Evolutionary conservation across 64 coral and sea anemone species (phyloP).

Genomic region (Pocillopora verrucosa): DNA sequence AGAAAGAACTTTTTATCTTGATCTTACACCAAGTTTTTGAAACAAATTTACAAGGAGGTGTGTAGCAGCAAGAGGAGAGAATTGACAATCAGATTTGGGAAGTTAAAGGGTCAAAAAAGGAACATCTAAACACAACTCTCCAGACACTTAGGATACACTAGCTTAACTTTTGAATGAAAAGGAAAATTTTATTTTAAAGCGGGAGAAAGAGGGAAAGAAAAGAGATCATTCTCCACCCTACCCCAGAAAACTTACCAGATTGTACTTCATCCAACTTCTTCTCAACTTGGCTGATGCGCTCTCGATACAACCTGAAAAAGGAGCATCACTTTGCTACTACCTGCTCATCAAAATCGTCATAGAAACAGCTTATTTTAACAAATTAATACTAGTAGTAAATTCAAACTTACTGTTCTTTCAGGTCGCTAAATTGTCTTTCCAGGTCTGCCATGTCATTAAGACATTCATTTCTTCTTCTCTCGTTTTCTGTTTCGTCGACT

Average conservation of each 20-base stretch:
- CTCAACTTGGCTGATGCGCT: constrained; percentile 92
- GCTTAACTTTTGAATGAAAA: no score
- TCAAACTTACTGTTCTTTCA: constrained; percentile 95
- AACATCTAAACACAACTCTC: no score
- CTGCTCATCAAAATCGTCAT: neutral
- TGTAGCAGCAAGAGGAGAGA: no score
- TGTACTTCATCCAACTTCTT: constrained; percentile 92
- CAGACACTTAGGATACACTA: no score
- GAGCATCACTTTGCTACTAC: neutral
- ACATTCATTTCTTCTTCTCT: constrained; percentile 90
- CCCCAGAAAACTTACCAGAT: constrained; percentile 38
- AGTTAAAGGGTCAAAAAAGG: no score
- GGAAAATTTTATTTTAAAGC: no score
- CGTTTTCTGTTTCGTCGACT: constrained; percentile 99
- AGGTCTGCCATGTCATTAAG: constrained; percentile 94
- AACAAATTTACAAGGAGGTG: no score
- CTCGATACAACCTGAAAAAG: constrained; percentile 79
- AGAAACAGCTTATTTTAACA: neutral
- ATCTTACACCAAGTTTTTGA: no score
- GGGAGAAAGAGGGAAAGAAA: no score
- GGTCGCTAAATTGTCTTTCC: constrained; percentile 94
- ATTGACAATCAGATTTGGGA: no score
- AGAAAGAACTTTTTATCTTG: no score
- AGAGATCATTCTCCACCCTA: neutral
- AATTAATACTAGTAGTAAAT: neutral